Evolutionary conservation across 1,140 invertebrate genomes (phyloP), one percentile per base, ranked within the genome.

Genomic region (Calephelis virginiensis): DNA sequence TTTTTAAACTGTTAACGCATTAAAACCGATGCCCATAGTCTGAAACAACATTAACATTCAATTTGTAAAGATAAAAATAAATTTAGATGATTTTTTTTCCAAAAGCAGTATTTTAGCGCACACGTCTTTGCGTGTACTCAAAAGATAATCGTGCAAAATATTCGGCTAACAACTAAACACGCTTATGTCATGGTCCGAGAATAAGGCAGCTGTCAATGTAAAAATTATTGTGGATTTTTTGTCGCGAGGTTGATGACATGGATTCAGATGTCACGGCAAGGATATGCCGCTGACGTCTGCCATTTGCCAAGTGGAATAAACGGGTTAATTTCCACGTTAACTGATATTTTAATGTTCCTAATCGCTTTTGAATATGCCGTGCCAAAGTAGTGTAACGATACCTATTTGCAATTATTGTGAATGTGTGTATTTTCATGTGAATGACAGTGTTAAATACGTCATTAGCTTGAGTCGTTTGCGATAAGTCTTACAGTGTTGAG

Each of bases 261-360:
- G 50, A 69, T 79, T 81, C 85, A 79, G 85, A 90, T 85, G 87
- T 90, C 86, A 87, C 50, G 81, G 74, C 82, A 87, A 90, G 86
- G 87, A 78, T 40, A 40, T 82, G 77, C 47, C 49, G 63, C 64
- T 61, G 66, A 65, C 37, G 28, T 40, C 40, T 8, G 40, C 40
- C 40, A 40, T 40, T 40, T 40, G 40, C 6, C 40, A 37, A 37
- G 37, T 56, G 28, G 53, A 28, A 56, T 56, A 10, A 56, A 56
- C 11, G 53, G 28, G 17, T 38, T 56, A 11, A 56, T n/a, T 12
- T 56, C 28, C 28, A 56, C 28, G 53, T 37, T 56, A 56, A 56
- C 11, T 56, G 17, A 56, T 56, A 28, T 53, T 56, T 56, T 38
- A 56, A 56, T 37, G 53, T 37, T 11, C 53, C 53, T 56, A 56